Base-by-base conservation (phyloP, 2,888 invertebrate genomes). In the Biston betularia region DNA sequence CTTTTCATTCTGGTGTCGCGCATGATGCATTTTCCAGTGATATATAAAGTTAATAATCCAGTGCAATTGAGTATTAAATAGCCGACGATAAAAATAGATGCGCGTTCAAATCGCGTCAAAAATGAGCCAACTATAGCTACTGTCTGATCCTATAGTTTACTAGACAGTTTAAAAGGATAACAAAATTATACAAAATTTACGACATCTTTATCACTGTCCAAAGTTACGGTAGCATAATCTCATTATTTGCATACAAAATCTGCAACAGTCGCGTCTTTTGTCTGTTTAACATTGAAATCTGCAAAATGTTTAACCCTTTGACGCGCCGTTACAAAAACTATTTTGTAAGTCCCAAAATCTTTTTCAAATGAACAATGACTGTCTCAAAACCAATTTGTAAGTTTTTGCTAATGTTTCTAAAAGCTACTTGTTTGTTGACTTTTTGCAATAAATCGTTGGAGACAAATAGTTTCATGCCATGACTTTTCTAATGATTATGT, bases 201-300 rank as follows among this genome's bases (percentile, higher is more conserved):
- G 75, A 78, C 79, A 77, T 77, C 76, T 76, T 80, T 79, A 75
- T 79, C 76, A 73, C 80, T 84, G 85, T 85, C 84, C 83, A 86
- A 83, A 82, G 70, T 68, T 80, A 87, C 90, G 83, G 93, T 93
- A 93, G 93, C 92, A 72, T 88, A 90, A 92, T 92, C 89, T 86
- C 89, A 84, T 92, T 93, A 93, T 92, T 93, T 92, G 91, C 92
- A 92, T 92, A 92, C 91, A 92, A 88, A 82, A 84, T 82, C 76
- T 68, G 74, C 73, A 79, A 90, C 89, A 92, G 89, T 82, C 79
- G 75, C 75, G 70, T 71, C 78, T 81, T 85, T 89, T 90, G 89
- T 89, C 81, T 82, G 75, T 67, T 74, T 68, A 71, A 67, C 57
- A 69, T 71, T 70, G 76, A 81, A 80, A 83, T 84, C 78, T 82